A percentile compares a stretch with the other conserved stretches of the same genome.
Conservation (phyloP, 92 coral and sea anemone species). For the Heliopora coerulea region DNA sequence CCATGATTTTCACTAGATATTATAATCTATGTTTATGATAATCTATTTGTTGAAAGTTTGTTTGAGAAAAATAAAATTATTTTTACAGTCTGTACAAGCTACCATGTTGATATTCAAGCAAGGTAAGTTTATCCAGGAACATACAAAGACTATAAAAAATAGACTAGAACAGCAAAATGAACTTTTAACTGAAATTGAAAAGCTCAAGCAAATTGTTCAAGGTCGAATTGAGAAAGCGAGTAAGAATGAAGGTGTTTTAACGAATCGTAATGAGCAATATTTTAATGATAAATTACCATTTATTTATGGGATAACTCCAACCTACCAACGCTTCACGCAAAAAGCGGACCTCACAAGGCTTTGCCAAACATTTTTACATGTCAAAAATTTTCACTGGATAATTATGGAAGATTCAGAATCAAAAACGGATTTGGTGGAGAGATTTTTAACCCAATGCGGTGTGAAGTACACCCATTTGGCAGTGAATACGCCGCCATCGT, state of each 20-base stretch:
- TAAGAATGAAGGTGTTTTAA: neutral
- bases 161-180: slow-evolving; percentile 18
- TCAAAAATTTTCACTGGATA: slow-evolving; percentile 86
- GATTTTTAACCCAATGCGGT: slow-evolving; percentile 59
- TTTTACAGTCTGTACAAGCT: too few species aligned
- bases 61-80: too few species aligned
- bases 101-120: too few species aligned
- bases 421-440: slow-evolving; percentile 64
- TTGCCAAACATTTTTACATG: slow-evolving; percentile 80
- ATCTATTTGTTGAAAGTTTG: too few species aligned
- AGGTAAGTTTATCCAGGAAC: neutral
- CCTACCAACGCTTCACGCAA: slow-evolving; percentile 74
- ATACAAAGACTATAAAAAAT: slow-evolving; percentile 3
- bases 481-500: slow-evolving; percentile 61
- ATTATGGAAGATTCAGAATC: slow-evolving; percentile 72
- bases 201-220: slow-evolving; percentile 6
- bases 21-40: too few species aligned
- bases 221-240: neutral
- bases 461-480: slow-evolving; percentile 71
- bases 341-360: slow-evolving; percentile 92
- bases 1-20: too few species aligned
- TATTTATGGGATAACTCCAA: slow-evolving; percentile 82
- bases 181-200: slow-evolving; percentile 30
- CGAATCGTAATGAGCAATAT: neutral
- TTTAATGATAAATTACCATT: slow-evolving; percentile 49